Evolutionary conservation across 2,113 vertebrate species (phyloP), one percentile per base, ranked within the genome.

Genomic region (Chaetura pelagica): DNA sequence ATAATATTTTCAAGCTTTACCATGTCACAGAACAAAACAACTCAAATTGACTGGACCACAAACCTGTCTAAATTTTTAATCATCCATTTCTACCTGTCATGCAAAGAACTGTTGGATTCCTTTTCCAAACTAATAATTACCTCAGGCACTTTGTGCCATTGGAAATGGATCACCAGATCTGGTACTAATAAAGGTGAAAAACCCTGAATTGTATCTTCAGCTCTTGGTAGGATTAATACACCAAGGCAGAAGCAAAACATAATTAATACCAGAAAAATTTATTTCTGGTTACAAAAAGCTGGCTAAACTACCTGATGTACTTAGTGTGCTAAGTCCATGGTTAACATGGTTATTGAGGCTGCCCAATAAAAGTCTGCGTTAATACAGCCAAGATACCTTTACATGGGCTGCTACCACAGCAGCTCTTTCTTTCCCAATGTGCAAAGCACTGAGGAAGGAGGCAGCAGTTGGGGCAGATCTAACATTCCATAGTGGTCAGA

Each of bases 381-480:
- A 68, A 19, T 9, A 5, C 8, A 51, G 68, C 26, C 44, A 69
- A 68, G 32, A 27, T 34, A 26, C 40, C 69, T 82, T 42, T 72
- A 12, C 29, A 2, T 3, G 17, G n/a, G 30, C 21, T 52, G 35
- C 29, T 57, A 14, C 73, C 42, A 15, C 77, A 71, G 72, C 51
- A 20, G 1, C 46, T n/a, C 17, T 21, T 38, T 15, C 32, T 29
- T 23, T 44, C 35, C 24, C n/a, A 17, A 0, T 0, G 19, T 4
- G 51, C 27, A 0, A 29, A 69, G 48, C 19, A 23, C 7, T 0
- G 2, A 66, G 38, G 68, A 30, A 51, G 7, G 78, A 15, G 10
- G 34, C 55, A 72, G 72, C 26, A 5, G 0, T 0, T 14, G 61
- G 32, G 42, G 38, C 7, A 58, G 51, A 35, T 42, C 51, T 35